These are phyloP conservation scores for Melopsittacus undulatus DNA, from an alignment of 2,797 vertebrate genomes.

Conservation along the genomic window DNA sequence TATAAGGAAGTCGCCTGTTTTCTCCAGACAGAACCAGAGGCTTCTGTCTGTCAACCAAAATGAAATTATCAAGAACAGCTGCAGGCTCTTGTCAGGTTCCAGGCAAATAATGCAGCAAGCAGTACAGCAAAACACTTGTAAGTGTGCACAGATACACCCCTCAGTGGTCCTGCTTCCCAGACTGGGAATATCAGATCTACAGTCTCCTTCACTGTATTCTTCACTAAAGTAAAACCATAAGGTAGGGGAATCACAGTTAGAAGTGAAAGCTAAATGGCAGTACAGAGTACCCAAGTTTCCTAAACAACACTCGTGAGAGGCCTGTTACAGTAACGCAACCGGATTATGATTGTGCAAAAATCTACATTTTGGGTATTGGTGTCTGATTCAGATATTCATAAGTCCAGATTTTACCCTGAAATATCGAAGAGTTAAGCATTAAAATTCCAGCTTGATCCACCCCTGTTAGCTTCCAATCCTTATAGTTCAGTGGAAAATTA, in stretches of 20 bases:
- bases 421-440: background rate
- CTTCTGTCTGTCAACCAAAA: background rate
- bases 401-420: background rate
- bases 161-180: background rate
- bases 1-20: background rate
- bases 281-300: background rate
- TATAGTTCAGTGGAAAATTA: background rate
- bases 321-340: background rate
- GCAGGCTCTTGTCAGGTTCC: background rate
- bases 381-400: background rate
- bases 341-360: background rate
- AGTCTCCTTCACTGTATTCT: background rate
- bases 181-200: background rate
- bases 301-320: background rate
- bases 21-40: background rate
- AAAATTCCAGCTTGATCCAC: background rate
- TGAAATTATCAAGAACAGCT: background rate
- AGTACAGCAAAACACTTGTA: background rate
- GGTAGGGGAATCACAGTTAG: background rate
- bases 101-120: background rate
- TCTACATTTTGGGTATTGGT: background rate
- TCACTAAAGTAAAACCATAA: background rate
- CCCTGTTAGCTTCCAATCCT: background rate
- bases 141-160: background rate
- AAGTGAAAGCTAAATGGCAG: background rate